Evolutionary conservation across 1,140 invertebrate genomes (phyloP), one percentile per base, ranked within the genome.

Genomic region (Papilio glaucus): DNA sequence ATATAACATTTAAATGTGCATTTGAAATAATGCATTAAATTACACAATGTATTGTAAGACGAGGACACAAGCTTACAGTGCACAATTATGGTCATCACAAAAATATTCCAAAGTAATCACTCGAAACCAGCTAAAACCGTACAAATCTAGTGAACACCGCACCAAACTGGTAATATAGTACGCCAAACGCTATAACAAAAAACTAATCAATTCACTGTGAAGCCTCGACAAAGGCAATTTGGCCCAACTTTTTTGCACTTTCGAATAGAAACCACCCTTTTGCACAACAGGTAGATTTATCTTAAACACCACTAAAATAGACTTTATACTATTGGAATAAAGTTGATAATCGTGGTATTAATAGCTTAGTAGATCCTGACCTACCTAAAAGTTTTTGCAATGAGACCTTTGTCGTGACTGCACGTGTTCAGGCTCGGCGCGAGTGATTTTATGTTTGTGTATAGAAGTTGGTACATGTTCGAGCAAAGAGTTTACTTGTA

Each of bases 281-380:
- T 79, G 74, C 76, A 72, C 77, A 82, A 80, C 80, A 84, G 82
- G 82, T 84, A 82, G 75, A 73, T 29, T 68, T 69, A 62, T 13
- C 13, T 9, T 4, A 39, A 1, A 9, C 10, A 61, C 8, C 60
- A 4, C 12, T 21, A 68, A 70, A 70, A 45, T 65, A 18, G 24
- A 65, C 61, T 38, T 68, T 76, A 67, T 45, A 0, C 1, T 15
- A 29, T 18, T 21, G 8, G 0, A 3, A 33, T 78, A 77, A 62
- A 24, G 61, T 49, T 75, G 12, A 39, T 26, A 21, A 53, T 69
- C 42, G 41, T 15, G 10, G 4, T 53, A 6, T 18, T 15, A 9
- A 21, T 15, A 33, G 9, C 37, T 18, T 18, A 2, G 10, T 49
- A 13, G 8, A 37, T 69, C 67, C 42, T 69, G 67, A 69, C 67